phyloP scores from a whole-genome alignment of 2,113 vertebrate genomes.

The Haliaeetus leucogaster region DNA sequence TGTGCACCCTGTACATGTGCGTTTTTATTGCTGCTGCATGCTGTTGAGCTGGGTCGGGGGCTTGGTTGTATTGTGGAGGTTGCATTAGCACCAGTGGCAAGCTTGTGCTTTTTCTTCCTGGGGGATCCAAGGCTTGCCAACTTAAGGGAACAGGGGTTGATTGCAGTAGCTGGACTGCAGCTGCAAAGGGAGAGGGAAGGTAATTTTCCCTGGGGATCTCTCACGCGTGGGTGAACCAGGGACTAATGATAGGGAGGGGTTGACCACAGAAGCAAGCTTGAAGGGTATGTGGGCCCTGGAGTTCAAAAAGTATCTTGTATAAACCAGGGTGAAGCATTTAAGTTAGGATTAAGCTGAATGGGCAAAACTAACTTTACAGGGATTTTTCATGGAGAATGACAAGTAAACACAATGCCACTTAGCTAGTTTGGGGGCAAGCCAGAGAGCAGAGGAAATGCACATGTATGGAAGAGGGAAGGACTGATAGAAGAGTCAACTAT shows the following conservation, averaged over 20 bases:
- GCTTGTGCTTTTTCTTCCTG: background rate
- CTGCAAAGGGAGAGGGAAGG: background rate
- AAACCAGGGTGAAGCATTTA: background rate
- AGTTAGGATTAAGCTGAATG: background rate
- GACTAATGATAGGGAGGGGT: background rate
- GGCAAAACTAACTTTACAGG: background rate
- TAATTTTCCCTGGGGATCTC: background rate
- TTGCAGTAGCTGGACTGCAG: background rate
- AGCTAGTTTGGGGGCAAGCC: background rate
- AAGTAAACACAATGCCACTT: background rate
- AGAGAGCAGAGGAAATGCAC: background rate
- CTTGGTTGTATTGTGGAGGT: background rate
- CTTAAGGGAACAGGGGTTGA: background rate
- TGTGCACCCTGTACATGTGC: fast-evolving
- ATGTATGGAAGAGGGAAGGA: background rate
- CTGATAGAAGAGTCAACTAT: background rate
- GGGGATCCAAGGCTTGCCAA: background rate
- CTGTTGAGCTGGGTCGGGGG: background rate
- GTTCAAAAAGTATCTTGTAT: background rate
- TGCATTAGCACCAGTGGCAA: background rate
- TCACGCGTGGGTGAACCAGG: fast-evolving
- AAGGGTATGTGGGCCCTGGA: background rate
- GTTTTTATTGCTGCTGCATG: background rate
- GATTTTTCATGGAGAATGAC: background rate
- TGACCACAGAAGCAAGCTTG: background rate